These are phyloP conservation scores for Alligator sinensis DNA, from an alignment of 2,113 vertebrate genomes.

Conservation along the genomic window DNA sequence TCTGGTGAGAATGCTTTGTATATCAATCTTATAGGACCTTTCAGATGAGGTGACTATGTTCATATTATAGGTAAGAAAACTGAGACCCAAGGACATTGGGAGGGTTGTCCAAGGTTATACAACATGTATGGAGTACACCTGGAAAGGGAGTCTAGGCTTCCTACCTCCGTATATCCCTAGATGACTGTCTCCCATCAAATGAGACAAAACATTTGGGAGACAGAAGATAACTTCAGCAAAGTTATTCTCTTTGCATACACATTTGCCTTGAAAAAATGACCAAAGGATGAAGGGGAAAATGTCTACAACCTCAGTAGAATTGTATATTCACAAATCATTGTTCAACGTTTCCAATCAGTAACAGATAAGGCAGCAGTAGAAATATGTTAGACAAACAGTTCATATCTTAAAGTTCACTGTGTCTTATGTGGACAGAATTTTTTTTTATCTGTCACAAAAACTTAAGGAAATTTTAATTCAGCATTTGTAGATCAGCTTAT, in stretches of 20 bases:
- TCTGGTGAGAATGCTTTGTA: background rate
- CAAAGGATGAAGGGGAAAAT: background rate
- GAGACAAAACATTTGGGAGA: too few species aligned
- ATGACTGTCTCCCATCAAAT: background rate
- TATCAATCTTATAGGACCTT: background rate
- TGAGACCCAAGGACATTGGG: background rate
- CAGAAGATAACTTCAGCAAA: too few species aligned
- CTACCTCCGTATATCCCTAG: background rate
- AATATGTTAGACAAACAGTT: background rate
- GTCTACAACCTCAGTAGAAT: background rate
- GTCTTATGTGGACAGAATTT: conserved; percentile 15
- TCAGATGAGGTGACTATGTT: background rate
- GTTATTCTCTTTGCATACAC: background rate
- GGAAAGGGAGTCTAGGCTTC: background rate
- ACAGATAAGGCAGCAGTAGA: background rate
- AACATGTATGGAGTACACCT: background rate
- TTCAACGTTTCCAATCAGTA: background rate
- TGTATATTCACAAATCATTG: background rate
- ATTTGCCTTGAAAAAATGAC: background rate
- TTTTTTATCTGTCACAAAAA: conserved; percentile 19
- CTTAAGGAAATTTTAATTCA: conserved; percentile 4
- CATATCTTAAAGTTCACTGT: background rate
- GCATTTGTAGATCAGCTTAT: conserved; percentile 51
- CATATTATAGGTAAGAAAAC: background rate
- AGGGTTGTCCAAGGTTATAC: background rate